These are phyloP conservation scores for Hyphantria cunea DNA, from an alignment of 1,140 invertebrate genomes.

Conservation along the genomic window DNA sequence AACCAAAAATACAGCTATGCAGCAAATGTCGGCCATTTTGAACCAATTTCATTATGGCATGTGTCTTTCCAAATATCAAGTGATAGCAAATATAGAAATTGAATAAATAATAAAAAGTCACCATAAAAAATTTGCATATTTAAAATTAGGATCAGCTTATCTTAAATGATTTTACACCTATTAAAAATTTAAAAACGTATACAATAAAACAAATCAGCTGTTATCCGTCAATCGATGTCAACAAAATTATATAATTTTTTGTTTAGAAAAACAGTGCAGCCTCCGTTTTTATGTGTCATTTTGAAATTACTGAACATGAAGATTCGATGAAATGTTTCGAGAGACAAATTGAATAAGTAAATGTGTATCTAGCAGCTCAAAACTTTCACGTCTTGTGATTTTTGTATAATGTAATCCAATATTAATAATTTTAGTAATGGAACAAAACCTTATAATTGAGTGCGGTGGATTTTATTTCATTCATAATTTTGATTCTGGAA, in stretches of 20 bases:
- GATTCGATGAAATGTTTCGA: conserved; percentile 50
- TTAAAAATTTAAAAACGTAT: conserved; percentile 61
- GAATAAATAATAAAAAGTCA: conserved; percentile 44
- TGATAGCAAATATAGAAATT: conserved; percentile 50
- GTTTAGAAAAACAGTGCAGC: conserved; percentile 80
- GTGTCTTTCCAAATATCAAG: conserved; percentile 69
- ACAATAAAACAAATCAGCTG: conserved; percentile 80
- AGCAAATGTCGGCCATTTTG: conserved; percentile 61
- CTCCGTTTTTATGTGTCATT: conserved; percentile 71
- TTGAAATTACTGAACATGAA: conserved; percentile 67
- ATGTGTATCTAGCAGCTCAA: conserved; percentile 45
- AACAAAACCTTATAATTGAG: conserved; percentile 74
- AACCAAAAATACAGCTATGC: conserved; percentile 24
- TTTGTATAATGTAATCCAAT: conserved; percentile 73
- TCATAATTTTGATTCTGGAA: conserved; percentile 94
- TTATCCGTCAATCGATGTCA: conserved; percentile 82
- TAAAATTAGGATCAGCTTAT: conserved; percentile 37
- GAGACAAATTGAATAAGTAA: conserved; percentile 64
- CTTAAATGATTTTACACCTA: conserved; percentile 32
- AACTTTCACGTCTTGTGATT: conserved; percentile 51
- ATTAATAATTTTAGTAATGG: conserved; percentile 59
- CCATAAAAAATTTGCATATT: conserved; percentile 51
- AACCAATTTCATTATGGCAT: conserved; percentile 68
- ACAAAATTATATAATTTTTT: conserved; percentile 81
- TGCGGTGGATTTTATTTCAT: conserved; percentile 88